Base-by-base conservation (phyloP, 2,113 vertebrate species). In the Pedetes capensis region DNA sequence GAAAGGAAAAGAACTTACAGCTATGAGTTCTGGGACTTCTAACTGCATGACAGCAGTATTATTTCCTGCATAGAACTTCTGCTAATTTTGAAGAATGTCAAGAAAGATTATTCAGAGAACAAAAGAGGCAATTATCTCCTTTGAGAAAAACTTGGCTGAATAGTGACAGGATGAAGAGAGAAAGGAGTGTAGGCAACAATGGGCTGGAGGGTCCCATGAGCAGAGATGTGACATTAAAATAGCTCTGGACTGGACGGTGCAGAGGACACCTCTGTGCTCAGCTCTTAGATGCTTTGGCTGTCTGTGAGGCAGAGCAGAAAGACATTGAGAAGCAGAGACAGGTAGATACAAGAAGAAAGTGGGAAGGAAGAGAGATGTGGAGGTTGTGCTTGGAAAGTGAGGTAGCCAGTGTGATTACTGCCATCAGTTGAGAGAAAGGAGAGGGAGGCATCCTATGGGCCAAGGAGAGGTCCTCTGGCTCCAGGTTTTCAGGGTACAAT, bases 291-390 rank as follows among this genome's bases (percentile, higher is more conserved):
- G 11, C 39, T 74, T 76, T 72, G 63, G 37, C 27, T 4, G 0
- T 74, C 85, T 79, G 49, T 47, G 44, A 96, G 95, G 55, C 74
- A 94, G 93, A 95, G 63, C 84, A 57, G 90, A 84, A 87, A 27
- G 85, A 29, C 75, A 37, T 29, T 39, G 87, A 51, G 34, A 96
- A 53, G 42, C 34, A 76, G 89, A 34, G 87, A 72, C 27, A 71
- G 95, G 3, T 23, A 8, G 68, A 64, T 6, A 5, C 34, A 34
- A 0, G 22, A 44, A 71, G 71, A 29, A 13, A 25, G 59, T 53
- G 20, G 1, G 32, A 76, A 75, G 29, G 82, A 59, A 29, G 83
- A 5, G 8, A 81, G 61, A 11, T 59, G 29, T 74, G 69, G 17
- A 80, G 53, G 17, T 91, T 74, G 42, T 27, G n/a, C 69, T 37